Conservation (phyloP, 2,113 vertebrate species). For the Tamias sibiricus region DNA sequence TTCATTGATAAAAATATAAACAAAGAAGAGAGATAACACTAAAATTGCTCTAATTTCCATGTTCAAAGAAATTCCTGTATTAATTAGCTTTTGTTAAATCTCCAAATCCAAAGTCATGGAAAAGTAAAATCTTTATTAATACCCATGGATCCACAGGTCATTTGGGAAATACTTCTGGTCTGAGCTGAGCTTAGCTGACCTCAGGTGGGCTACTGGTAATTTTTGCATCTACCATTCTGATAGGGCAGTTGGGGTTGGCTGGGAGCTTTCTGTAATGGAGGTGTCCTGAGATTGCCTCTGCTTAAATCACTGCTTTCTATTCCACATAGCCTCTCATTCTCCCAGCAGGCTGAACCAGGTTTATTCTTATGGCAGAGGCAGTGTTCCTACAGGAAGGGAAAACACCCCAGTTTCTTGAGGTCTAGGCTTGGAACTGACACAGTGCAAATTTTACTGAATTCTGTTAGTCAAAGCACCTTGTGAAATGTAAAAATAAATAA, state of each 20-base stretch:
- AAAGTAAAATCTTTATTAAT: background rate
- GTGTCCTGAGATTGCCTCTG: background rate
- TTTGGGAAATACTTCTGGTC: background rate
- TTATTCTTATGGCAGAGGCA: background rate
- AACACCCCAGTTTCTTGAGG: background rate
- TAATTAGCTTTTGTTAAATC: conserved; percentile 1
- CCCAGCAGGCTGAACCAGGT: background rate
- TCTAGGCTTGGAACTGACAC: background rate
- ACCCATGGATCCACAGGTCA: background rate
- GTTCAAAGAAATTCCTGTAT: background rate
- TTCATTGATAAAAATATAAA: conserved; percentile 5
- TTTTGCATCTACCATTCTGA: background rate
- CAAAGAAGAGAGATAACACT: background rate
- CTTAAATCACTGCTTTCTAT: background rate
- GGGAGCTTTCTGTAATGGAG: background rate
- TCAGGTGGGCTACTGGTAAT: background rate
- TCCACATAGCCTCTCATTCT: background rate
- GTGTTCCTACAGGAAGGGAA: background rate
- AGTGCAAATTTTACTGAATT: background rate
- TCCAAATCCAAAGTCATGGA: background rate
- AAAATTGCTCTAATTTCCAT: conserved; percentile 1
- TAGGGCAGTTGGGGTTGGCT: background rate
- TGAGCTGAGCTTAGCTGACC: background rate
- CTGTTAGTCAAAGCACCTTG: background rate
- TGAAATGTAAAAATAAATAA: background rate